Evolutionary conservation across 2,113 vertebrate genomes (phyloP), one percentile per base, ranked within the genome.

Genomic region (Noctilio leporinus): DNA sequence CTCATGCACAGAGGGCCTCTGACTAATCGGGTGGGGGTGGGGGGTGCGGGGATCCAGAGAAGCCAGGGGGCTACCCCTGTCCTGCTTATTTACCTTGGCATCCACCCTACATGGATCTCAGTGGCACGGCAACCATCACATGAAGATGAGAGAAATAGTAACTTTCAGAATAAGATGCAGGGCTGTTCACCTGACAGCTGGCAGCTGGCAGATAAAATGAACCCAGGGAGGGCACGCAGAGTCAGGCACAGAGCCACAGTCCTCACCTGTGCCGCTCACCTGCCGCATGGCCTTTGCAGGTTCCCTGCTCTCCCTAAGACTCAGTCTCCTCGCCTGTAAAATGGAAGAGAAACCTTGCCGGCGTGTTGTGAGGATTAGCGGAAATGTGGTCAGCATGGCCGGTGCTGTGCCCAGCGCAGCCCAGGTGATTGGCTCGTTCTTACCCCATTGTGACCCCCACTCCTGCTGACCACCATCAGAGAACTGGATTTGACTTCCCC

Each of bases 21-120:
- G 89, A 93, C 40, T 77, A 88, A 93, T 19, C 19, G 78, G 59
- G 38, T 9, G 40, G 93, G 94, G 83, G 83, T 69, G 11, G 40
- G 93, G 94, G 83, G 83, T 69, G 62, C 76, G 15, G n/a, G 20
- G 19, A 73, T 49, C 30, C 22, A 38, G 47, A n/a, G 17, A 45
- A 73, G 11, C 8, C 43, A 1, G 0, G 0, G 45, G 26, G 35
- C 83, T 91, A 76, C 91, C 92, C n/a, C 28, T 20, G 73, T 78
- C 78, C 24, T 0, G 26, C 73, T 4, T 35, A 35, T 55, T 77
- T 77, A 59, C 73, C 12, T 64, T 57, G 9, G 86, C 19, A 4
- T 80, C 28, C 35, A 19, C 16, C 40, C 72, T 67, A 77, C 55
- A 76, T 86, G 83, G 72, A 40, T 80, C 87, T 75, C 33, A 47